Percentiles rank a stretch among this genome's conserved stretches.
phyloP scores from a whole-genome alignment of 2,113 vertebrate species.

The Dasypus novemcinctus region DNA sequence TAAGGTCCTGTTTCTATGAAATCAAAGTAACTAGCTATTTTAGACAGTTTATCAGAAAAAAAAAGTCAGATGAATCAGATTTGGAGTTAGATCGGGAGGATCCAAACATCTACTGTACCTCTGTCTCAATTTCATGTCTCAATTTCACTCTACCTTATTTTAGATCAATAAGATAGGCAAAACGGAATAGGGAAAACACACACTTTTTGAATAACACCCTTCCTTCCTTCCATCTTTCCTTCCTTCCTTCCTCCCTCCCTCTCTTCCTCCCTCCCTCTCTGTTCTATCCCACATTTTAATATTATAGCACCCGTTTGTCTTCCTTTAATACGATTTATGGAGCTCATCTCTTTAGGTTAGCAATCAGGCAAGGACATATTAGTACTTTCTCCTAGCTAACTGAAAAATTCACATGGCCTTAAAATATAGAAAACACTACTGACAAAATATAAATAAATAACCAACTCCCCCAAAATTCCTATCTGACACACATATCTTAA shows the following conservation, averaged over 20 bases:
- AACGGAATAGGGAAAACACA: neutral
- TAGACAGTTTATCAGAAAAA: neutral
- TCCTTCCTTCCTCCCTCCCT: too few species aligned
- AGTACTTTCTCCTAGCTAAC: neutral
- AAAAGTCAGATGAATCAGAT: slow-evolving; percentile 17
- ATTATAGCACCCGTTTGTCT: neutral
- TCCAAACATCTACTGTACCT: neutral
- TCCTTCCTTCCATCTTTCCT: neutral
- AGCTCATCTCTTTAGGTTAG: neutral
- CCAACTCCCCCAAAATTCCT: neutral
- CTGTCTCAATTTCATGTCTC: neutral
- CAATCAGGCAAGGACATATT: neutral
- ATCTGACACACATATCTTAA: neutral
- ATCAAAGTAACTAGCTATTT: neutral
- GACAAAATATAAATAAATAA: slow-evolving; percentile 27
- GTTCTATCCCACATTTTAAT: neutral
- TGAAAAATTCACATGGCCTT: neutral
- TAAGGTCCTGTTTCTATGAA: neutral
- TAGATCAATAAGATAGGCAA: neutral
- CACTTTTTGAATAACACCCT: neutral
- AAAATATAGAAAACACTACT: neutral
- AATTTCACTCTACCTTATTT: neutral
- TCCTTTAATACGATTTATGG: slow-evolving; percentile 25
- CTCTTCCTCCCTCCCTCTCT: neutral
- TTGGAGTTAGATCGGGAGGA: neutral